These are phyloP conservation scores for Pentamera pediparva DNA, from an alignment of 53 echinoderm and acorn worm genomes.

Conservation along the genomic window DNA sequence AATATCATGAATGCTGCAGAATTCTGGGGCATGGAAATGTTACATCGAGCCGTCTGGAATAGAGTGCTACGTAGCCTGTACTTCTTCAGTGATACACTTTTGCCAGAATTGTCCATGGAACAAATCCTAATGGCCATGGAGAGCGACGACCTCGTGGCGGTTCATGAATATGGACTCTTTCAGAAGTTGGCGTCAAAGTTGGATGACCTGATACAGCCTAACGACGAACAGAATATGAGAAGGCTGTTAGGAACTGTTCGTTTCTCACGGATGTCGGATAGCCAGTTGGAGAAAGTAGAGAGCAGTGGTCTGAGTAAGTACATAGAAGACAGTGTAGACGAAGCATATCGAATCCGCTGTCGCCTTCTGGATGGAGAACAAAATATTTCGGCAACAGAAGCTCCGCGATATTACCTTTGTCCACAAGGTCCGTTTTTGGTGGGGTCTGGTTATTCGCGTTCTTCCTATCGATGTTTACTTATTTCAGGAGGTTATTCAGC, in stretches of 20 bases:
- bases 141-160: conserved; percentile 1
- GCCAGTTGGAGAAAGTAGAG: conserved; percentile 11
- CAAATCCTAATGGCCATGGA: neutral
- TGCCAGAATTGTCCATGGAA: neutral
- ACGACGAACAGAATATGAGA: neutral
- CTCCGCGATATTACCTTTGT: too few relatives aligned
- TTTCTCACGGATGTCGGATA: conserved; percentile 10
- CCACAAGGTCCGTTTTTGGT: too few relatives aligned
- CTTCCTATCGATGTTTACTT: too few relatives aligned
- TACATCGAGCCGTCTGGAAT: neutral
- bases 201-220: neutral
- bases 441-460: too few relatives aligned
- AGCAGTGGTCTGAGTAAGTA: too few relatives aligned
- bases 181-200: neutral
- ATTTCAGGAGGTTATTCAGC: too few relatives aligned
- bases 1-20: neutral
- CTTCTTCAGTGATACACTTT: neutral
- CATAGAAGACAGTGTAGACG: too few relatives aligned
- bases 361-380: too few relatives aligned
- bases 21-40: neutral
- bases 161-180: neutral
- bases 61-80: neutral
- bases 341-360: too few relatives aligned
- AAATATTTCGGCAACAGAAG: too few relatives aligned
- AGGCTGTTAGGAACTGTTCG: neutral